Evolutionary conservation across 1,140 invertebrate species (phyloP).

Genomic region (Drosophila rufa): DNA sequence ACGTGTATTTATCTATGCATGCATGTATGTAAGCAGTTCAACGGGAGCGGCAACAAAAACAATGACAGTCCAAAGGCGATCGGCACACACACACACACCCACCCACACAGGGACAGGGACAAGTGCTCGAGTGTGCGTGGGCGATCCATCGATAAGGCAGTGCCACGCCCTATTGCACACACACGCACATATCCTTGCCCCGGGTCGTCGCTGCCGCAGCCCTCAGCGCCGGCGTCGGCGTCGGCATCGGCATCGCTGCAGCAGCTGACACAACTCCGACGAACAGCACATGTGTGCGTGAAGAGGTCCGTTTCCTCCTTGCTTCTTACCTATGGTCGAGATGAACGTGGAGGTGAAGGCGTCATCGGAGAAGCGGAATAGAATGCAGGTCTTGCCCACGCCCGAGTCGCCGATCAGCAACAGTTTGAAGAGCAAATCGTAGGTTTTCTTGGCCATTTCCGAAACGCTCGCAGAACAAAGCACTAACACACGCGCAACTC

Average conservation of each 20-base stretch:
- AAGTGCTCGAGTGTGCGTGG: slow-evolving; percentile 6
- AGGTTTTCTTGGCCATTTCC: slow-evolving; percentile 96
- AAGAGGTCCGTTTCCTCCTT: slow-evolving; percentile 14
- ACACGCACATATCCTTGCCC: slow-evolving; percentile 45
- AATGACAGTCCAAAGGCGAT: slow-evolving; percentile 54
- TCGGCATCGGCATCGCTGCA: slow-evolving; percentile 10
- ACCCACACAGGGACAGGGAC: background rate
- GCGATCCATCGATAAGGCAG: slow-evolving; percentile 26
- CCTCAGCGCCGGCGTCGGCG: slow-evolving; percentile 13
- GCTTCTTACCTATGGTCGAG: slow-evolving; percentile 95
- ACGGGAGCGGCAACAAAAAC: slow-evolving; percentile 5
- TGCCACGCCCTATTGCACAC: slow-evolving; percentile 65
- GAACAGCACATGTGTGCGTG: slow-evolving; percentile 12
- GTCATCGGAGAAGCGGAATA: slow-evolving; percentile 99
- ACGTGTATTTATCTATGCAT: slow-evolving; percentile 53
- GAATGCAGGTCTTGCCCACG: slow-evolving; percentile 99
- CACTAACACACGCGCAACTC: slow-evolving; percentile 59
- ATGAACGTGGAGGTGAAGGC: slow-evolving; percentile 99
- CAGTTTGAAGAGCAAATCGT: slow-evolving; percentile 99
- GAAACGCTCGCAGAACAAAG: slow-evolving; percentile 57
- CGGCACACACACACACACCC: slow-evolving; percentile 8
- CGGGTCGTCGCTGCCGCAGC: slow-evolving; percentile 20
- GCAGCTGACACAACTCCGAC: slow-evolving; percentile 38
- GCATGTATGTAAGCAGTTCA: background rate
- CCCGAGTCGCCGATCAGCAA: slow-evolving; percentile 98